Conservation (phyloP, 23 tunicate species). For the Styela clava region DNA sequence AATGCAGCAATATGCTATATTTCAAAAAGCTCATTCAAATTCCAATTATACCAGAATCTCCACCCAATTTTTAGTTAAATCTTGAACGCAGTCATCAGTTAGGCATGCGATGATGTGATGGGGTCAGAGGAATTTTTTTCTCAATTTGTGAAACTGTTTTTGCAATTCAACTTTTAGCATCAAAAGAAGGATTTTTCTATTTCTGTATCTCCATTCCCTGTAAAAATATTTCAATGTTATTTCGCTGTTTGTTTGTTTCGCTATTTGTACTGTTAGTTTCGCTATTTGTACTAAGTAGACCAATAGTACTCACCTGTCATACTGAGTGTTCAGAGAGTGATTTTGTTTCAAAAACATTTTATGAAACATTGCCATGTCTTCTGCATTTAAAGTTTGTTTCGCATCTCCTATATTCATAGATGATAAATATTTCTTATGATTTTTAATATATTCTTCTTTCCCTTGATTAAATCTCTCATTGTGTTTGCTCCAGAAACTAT, state of each 20-base stretch:
- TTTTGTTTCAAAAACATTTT: conserved; percentile 23
- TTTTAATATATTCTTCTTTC: neutral
- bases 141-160: neutral
- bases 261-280: no score
- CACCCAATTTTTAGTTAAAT: conserved; percentile 72
- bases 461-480: conserved; percentile 8
- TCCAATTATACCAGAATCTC: conserved; percentile 72
- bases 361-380: conserved; percentile 42
- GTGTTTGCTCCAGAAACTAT: conserved; percentile 38
- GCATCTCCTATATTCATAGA: neutral
- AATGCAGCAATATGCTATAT: conserved; percentile 81
- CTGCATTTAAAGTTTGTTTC: conserved; percentile 23
- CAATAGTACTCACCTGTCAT: conserved; percentile 40
- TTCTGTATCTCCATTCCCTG: conserved; percentile 38
- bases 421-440: neutral
- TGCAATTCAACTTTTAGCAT: conserved; percentile 11
- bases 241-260: neutral
- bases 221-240: neutral
- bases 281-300: no score
- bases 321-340: neutral
- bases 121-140: neutral
- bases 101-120: no score
- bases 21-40: conserved; percentile 80
- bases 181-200: conserved; percentile 20
- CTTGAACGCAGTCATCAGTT: conserved; percentile 67